These are phyloP conservation scores for Sinocyclocheilus rhinocerous DNA, from an alignment of 2,113 vertebrate genomes.

Conservation along the genomic window DNA sequence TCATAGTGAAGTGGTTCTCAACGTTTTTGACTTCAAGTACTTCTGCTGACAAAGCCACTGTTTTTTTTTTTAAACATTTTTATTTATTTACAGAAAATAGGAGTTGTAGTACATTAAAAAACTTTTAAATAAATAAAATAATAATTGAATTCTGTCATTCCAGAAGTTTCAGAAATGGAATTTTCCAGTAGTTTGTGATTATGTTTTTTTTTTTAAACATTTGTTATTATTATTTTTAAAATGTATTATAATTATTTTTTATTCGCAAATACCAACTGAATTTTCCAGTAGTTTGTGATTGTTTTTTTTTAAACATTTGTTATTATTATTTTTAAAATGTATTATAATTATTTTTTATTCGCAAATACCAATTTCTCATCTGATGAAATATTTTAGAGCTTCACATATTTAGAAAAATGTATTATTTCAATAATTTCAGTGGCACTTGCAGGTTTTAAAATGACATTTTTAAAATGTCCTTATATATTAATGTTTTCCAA, in stretches of 20 bases:
- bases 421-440: not conserved
- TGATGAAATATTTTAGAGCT: not conserved
- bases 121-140: too few relatives aligned
- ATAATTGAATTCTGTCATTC: too few relatives aligned
- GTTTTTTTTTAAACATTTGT: too few relatives aligned
- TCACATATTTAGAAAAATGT: not conserved
- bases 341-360: not conserved
- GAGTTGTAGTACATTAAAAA: too few relatives aligned
- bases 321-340: not conserved
- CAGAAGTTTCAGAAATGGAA: too few relatives aligned
- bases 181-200: too few relatives aligned
- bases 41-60: not conserved
- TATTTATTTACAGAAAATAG: too few relatives aligned
- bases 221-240: too few relatives aligned
- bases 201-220: too few relatives aligned
- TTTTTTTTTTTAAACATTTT: not conserved
- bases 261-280: not conserved
- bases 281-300: too few relatives aligned
- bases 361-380: not conserved
- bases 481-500: not conserved
- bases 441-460: not conserved
- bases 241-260: not conserved
- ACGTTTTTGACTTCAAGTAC: not conserved
- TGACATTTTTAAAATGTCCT: not conserved
- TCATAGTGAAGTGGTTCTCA: not conserved